Percentiles rank a stretch among this genome's conserved stretches.
Evolutionary conservation across 53 echinoderm and acorn worm species (phyloP).

Genomic region (Zoroaster sp.): DNA sequence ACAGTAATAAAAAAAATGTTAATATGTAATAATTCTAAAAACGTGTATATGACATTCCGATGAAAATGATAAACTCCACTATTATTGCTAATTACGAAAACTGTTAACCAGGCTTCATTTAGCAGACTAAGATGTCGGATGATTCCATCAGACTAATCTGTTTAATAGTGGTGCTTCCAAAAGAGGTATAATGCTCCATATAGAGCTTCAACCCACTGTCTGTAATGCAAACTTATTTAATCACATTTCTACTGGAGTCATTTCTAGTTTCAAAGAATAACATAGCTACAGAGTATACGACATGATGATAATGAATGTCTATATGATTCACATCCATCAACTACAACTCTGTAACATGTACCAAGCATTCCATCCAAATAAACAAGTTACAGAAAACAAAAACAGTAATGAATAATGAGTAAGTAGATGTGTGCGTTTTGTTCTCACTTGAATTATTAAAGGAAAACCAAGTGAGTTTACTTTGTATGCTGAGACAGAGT

Average conservation of each 20-base stretch:
- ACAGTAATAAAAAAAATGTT: neutral
- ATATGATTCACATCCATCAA: neutral
- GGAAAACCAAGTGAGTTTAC: too few relatives aligned
- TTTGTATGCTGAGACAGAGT: too few relatives aligned
- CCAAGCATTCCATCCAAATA: too few relatives aligned
- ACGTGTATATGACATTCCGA: neutral
- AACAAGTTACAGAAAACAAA: too few relatives aligned
- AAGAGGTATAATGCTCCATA: neutral
- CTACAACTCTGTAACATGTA: too few relatives aligned
- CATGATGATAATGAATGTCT: neutral
- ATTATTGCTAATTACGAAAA: constrained; percentile 20
- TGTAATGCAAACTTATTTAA: neutral
- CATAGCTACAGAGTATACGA: neutral
- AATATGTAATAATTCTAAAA: neutral
- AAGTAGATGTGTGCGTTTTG: too few relatives aligned
- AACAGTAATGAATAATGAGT: too few relatives aligned
- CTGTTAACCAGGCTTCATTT: constrained; percentile 28
- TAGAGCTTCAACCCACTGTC: too few relatives aligned
- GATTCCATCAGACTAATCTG: neutral
- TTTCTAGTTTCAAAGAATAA: neutral
- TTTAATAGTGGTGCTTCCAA: neutral
- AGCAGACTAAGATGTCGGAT: neutral
- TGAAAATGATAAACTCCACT: neutral
- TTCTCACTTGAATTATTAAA: too few relatives aligned
- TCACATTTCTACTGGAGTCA: too few relatives aligned